Evolutionary conservation across 2,888 invertebrate species (phyloP).

Genomic region (Amphipoea oculea): DNA sequence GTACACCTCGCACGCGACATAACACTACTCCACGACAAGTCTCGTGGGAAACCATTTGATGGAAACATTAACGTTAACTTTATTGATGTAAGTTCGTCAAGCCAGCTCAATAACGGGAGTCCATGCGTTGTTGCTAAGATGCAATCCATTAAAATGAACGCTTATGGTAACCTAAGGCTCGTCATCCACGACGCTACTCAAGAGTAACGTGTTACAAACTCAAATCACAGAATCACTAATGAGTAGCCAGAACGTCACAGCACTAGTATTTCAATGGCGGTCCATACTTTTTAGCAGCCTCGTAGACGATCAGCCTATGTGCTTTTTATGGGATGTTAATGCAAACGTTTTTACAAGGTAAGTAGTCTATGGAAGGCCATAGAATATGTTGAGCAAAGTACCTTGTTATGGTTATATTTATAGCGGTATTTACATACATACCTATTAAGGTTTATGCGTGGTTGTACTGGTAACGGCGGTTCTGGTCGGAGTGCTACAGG

Average conservation of each 20-base stretch:
- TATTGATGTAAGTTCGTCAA: conserved; percentile 17
- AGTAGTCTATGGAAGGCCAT: background rate
- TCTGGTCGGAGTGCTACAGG: conserved; percentile 21
- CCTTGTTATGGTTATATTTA: conserved; percentile 17
- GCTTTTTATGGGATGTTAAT: background rate
- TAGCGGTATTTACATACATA: conserved; percentile 27
- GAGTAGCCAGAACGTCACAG: background rate
- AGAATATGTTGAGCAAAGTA: background rate
- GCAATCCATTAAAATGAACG: background rate
- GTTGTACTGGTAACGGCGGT: conserved; percentile 38
- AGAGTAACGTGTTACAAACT: no score
- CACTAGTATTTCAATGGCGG: background rate
- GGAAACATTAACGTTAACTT: background rate
- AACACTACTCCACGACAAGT: background rate
- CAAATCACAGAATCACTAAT: background rate
- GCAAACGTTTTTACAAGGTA: background rate
- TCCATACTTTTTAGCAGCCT: no score
- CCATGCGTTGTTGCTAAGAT: background rate
- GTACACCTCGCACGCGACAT: conserved; percentile 3
- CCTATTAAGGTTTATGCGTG: conserved; percentile 12
- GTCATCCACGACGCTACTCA: no score
- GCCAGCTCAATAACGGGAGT: conserved; percentile 29
- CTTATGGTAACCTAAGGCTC: no score
- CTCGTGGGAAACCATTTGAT: conserved; percentile 21
- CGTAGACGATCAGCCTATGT: background rate